These are phyloP conservation scores for Silurus aristotelis DNA, from an alignment of 2,797 vertebrate genomes.

Conservation along the genomic window DNA sequence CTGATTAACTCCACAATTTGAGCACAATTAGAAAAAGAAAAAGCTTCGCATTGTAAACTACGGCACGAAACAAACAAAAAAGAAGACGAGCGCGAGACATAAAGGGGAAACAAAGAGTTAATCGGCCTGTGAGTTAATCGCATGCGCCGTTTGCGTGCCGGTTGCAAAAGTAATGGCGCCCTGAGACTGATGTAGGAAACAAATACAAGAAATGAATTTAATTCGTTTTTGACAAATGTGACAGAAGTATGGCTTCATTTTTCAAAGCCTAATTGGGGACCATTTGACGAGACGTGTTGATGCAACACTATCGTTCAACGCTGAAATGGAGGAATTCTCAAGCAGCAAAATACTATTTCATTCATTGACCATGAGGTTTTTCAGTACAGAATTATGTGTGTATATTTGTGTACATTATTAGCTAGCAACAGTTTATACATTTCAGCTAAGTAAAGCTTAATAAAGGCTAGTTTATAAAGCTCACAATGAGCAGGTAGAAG, in stretches of 20 bases:
- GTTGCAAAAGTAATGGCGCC: neutral
- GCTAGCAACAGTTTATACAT: too few relatives aligned
- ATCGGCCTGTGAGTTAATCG: neutral
- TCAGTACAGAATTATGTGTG: neutral
- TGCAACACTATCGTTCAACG: neutral
- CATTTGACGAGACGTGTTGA: neutral
- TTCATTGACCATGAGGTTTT: neutral
- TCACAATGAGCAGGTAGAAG: too few relatives aligned
- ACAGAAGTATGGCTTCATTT: neutral
- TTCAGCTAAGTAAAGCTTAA: too few relatives aligned
- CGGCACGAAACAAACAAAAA: neutral
- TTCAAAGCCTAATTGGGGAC: slow-evolving; percentile 5
- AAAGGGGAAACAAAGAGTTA: neutral
- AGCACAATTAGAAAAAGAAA: slow-evolving; percentile 72
- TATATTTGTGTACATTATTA: neutral
- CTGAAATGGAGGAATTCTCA: neutral
- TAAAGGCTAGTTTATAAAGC: too few relatives aligned
- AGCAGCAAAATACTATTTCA: neutral
- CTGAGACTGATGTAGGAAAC: neutral
- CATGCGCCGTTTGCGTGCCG: neutral
- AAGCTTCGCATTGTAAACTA: neutral
- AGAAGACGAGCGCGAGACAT: neutral
- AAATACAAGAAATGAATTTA: neutral
- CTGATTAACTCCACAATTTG: slow-evolving; percentile 77
- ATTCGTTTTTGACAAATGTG: neutral